Evolutionary conservation across 2,113 vertebrate genomes (phyloP).

Genomic region (Nycticorax nycticorax): DNA sequence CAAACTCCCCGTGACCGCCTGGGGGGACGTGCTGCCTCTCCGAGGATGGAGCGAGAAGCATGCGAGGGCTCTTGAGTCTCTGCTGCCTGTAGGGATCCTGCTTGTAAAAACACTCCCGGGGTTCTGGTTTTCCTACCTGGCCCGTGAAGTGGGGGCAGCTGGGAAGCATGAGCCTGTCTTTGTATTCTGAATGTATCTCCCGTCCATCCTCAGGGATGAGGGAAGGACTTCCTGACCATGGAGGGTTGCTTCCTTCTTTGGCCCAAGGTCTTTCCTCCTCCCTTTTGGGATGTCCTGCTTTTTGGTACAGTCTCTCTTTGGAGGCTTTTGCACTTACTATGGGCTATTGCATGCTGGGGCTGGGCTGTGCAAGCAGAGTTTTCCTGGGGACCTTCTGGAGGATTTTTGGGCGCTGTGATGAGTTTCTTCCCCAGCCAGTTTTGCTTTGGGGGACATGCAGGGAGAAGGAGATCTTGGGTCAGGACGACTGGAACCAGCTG

Average conservation of each 20-base stretch:
- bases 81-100: neutral
- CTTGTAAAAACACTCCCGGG: neutral
- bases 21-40: neutral
- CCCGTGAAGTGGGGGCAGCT: neutral
- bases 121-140: neutral
- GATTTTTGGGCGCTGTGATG: neutral
- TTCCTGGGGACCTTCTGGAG: neutral
- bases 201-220: neutral
- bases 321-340: neutral
- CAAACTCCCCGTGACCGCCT: neutral
- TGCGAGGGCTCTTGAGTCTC: neutral
- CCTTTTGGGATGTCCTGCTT: neutral
- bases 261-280: neutral
- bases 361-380: neutral
- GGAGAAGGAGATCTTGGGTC: neutral
- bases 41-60: neutral
- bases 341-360: rapidly evolving
- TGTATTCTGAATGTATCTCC: neutral
- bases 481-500: neutral
- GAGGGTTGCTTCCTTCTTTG: neutral
- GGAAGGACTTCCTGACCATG: rapidly evolving
- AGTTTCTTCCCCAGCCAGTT: neutral
- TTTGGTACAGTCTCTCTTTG: neutral
- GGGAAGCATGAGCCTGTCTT: rapidly evolving
- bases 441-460: neutral